Conservation (phyloP, 2,888 invertebrate genomes). For the Netelia melanura region DNA sequence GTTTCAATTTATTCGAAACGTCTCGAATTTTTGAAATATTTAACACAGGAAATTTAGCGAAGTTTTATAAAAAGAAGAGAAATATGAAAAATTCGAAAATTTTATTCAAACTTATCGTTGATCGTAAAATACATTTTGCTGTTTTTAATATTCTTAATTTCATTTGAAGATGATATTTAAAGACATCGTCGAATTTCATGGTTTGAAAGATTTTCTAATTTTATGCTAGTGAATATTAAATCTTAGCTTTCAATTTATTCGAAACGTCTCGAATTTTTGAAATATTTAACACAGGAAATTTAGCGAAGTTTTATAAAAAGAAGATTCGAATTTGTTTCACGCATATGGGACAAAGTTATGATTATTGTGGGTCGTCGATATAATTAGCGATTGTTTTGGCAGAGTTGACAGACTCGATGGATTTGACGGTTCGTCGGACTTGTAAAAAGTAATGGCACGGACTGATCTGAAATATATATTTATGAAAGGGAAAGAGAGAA, state of each 20-base stretch:
- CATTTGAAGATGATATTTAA: not conserved
- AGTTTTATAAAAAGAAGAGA: not conserved
- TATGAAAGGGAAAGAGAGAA: not conserved
- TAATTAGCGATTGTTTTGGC: slow-evolving; percentile 8
- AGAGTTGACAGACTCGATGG: not conserved
- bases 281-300: slow-evolving; percentile 39
- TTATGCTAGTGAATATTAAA: not conserved
- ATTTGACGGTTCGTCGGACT: too few species aligned
- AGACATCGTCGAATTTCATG: not conserved
- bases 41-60: too few species aligned
- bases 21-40: too few species aligned
- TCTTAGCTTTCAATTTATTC: slow-evolving; percentile 31
- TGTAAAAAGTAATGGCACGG: too few species aligned
- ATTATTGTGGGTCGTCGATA: slow-evolving; percentile 15
- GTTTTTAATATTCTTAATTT: not conserved
- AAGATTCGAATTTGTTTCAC: slow-evolving; percentile 55
- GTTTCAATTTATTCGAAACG: slow-evolving; percentile 23
- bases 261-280: slow-evolving; percentile 6
- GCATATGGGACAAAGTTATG: not conserved
- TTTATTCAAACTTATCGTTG: not conserved
- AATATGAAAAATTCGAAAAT: not conserved
- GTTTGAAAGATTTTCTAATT: not conserved
- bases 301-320: slow-evolving; percentile 31
- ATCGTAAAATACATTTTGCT: not conserved
- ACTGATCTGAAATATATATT: not conserved